Evolutionary conservation across 2,888 invertebrate species (phyloP).

Genomic region (Nezara viridula): DNA sequence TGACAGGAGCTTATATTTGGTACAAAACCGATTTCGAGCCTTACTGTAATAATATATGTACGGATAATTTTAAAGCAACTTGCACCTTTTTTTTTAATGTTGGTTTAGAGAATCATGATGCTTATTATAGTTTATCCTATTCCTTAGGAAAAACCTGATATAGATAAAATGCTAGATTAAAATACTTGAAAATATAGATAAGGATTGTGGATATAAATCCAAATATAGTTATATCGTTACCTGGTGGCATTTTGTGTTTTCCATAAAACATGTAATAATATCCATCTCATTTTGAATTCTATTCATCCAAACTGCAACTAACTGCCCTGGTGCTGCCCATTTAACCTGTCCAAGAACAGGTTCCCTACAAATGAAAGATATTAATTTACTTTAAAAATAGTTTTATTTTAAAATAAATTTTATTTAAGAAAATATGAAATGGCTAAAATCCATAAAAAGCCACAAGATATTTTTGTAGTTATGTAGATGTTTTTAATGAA

Average conservation of each 20-base stretch:
- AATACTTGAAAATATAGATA: background rate
- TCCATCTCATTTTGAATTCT: slow-evolving; percentile 82
- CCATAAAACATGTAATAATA: slow-evolving; percentile 75
- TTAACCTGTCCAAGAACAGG: slow-evolving; percentile 79
- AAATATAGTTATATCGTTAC: slow-evolving; percentile 60
- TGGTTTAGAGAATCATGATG: background rate
- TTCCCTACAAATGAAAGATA: slow-evolving; percentile 69
- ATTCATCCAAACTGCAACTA: slow-evolving; percentile 86
- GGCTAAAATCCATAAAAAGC: background rate
- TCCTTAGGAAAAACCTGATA: background rate
- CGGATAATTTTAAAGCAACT: too few species aligned
- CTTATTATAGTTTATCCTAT: background rate
- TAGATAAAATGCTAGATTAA: background rate
- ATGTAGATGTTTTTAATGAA: background rate
- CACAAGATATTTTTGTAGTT: too few species aligned
- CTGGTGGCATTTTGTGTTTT: slow-evolving; percentile 65
- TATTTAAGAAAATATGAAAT: background rate
- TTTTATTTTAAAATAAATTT: background rate
- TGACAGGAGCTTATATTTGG: too few species aligned
- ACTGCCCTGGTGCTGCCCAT: slow-evolving; percentile 79
- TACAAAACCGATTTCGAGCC: too few species aligned
- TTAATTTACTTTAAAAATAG: background rate
- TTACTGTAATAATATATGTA: too few species aligned
- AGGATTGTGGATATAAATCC: background rate
- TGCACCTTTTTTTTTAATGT: too few species aligned